Conservation (phyloP, 2,797 vertebrate genomes). For the Takifugu rubripes region DNA sequence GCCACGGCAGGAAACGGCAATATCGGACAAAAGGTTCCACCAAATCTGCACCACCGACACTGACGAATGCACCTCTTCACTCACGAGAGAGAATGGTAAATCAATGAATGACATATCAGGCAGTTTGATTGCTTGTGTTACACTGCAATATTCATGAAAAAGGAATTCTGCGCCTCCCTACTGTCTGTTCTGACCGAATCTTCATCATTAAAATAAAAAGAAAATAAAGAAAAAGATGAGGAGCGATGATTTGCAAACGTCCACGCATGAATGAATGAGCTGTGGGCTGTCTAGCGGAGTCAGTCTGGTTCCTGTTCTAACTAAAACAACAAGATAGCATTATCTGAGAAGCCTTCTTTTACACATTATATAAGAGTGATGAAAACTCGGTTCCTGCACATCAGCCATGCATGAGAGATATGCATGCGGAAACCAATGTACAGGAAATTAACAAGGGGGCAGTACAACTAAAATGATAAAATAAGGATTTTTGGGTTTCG, state of each 20-base stretch:
- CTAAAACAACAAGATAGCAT: constrained; percentile 43
- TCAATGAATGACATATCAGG: no score
- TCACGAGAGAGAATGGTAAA: no score
- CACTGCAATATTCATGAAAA: no score
- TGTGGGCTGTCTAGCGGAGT: constrained; percentile 14
- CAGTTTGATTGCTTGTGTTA: no score
- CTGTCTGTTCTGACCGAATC: background rate
- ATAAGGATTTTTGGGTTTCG: no score
- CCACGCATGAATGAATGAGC: constrained; percentile 11
- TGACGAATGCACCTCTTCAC: no score
- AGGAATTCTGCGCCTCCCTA: no score
- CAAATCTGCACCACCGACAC: no score
- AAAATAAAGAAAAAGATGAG: background rate
- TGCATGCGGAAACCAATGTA: background rate
- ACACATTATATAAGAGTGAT: constrained; percentile 40
- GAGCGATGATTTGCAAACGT: background rate
- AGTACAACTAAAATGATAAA: background rate
- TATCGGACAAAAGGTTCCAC: no score
- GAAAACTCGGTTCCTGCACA: constrained; percentile 3
- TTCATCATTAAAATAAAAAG: no score
- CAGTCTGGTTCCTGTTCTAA: constrained; percentile 29
- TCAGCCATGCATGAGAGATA: background rate
- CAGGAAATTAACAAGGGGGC: background rate
- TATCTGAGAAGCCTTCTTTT: constrained; percentile 36
- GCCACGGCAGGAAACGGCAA: no score